phyloP scores from a whole-genome alignment of 2,113 vertebrate species.

The Benitochromis conjunctus region DNA sequence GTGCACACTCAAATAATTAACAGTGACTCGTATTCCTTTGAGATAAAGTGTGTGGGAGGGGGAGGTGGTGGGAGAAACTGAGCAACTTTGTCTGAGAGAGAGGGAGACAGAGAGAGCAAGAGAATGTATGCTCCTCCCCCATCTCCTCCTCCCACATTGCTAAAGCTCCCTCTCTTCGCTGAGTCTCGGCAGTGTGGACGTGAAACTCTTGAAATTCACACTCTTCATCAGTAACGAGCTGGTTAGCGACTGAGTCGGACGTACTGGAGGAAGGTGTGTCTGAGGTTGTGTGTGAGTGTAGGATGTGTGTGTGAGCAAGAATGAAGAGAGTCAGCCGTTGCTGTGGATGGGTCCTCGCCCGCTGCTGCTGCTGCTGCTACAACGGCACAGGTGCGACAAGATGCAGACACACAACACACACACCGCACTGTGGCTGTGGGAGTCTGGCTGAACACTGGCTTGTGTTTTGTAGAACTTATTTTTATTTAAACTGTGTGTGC shows the following conservation, averaged over 20 bases:
- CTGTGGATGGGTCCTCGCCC: conserved; percentile 53
- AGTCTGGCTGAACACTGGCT: background rate
- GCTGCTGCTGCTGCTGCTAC: conserved; percentile 60
- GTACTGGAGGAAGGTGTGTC: background rate
- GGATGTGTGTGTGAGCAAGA: conserved; percentile 35
- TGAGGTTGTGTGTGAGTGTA: background rate
- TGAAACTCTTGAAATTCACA: background rate
- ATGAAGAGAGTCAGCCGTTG: conserved; percentile 50
- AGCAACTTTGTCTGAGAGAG: background rate
- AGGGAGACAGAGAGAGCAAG: background rate
- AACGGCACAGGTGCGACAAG: conserved; percentile 39
- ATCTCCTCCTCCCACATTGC: background rate
- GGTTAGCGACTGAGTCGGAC: background rate
- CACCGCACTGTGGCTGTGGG: background rate
- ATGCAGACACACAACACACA: background rate
- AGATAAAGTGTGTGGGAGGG: background rate
- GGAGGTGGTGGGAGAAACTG: background rate
- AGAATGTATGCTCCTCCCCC: conserved; percentile 36
- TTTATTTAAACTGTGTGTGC: background rate
- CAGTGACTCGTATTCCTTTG: conserved; percentile 8
- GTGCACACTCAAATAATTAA: background rate
- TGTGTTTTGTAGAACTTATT: background rate
- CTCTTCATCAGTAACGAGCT: background rate
- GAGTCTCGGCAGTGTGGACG: conserved; percentile 24
- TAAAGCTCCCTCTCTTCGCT: background rate